phyloP scores from a whole-genome alignment of 2,797 vertebrate genomes.

The Anniella stebbinsi region DNA sequence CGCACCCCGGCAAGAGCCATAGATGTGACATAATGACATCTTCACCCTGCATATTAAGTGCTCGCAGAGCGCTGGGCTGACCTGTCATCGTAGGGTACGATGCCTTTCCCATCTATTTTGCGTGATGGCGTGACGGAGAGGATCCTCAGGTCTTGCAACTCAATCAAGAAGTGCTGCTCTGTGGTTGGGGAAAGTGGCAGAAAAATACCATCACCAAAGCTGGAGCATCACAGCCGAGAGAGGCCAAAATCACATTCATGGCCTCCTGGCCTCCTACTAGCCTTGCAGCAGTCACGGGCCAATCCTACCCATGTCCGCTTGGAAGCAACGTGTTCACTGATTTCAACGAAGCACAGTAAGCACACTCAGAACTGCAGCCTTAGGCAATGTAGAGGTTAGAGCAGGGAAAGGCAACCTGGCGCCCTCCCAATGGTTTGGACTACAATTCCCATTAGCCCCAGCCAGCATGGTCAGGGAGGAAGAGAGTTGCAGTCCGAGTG shows the following conservation, averaged over 20 bases:
- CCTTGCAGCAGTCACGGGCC: too few species aligned
- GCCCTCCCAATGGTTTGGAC: not conserved
- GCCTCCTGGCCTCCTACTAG: too few species aligned
- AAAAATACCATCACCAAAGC: slow-evolving; percentile 57
- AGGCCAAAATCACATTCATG: not conserved
- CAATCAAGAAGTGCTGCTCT: slow-evolving; percentile 87
- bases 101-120: slow-evolving; percentile 87
- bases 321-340: not conserved
- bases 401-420: not conserved
- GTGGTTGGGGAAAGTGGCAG: slow-evolving; percentile 31
- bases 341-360: not conserved
- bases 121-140: slow-evolving; percentile 90
- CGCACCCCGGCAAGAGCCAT: not conserved
- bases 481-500: too few species aligned
- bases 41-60: rapidly evolving
- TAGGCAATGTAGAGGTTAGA: not conserved
- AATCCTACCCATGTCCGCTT: not conserved
- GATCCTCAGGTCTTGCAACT: slow-evolving; percentile 86
- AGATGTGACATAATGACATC: too few species aligned
- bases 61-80: slow-evolving; percentile 58
- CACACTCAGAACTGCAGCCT: not conserved
- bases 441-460: not conserved
- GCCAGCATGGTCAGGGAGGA: too few species aligned
- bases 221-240: not conserved
- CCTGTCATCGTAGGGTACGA: slow-evolving; percentile 92